These are phyloP conservation scores for Piezodorus guildinii DNA, from an alignment of 1,140 invertebrate genomes.

Conservation along the genomic window DNA sequence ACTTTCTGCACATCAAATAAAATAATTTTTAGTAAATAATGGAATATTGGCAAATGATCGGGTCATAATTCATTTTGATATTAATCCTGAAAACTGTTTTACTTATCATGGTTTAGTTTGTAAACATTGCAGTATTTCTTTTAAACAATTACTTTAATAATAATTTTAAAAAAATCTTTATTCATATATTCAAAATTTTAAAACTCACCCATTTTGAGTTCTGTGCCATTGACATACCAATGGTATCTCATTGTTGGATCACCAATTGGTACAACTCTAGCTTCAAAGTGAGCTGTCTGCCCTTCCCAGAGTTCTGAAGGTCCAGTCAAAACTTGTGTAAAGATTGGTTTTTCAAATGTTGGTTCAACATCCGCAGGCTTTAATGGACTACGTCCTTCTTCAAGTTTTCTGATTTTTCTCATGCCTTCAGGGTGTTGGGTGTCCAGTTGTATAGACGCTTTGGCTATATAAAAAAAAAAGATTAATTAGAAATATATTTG, in stretches of 20 bases:
- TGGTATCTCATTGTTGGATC: conserved; percentile 81
- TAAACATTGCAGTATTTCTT: no score
- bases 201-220: conserved; percentile 69
- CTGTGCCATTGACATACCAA: conserved; percentile 89
- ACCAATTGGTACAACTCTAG: conserved; percentile 87
- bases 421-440: conserved; percentile 91
- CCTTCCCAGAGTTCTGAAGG: conserved; percentile 88
- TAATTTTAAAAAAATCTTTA: no score
- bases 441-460: conserved; percentile 79
- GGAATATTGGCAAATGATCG: no score
- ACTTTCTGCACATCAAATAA: no score
- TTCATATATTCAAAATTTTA: no score
- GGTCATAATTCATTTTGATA: no score
- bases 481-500: neutral
- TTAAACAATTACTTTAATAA: no score
- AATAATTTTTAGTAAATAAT: no score
- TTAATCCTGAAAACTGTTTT: no score
- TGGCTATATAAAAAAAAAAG: conserved; percentile 45
- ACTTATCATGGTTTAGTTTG: no score
- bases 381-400: conserved; percentile 53
- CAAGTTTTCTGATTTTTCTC: conserved; percentile 82
- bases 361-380: conserved; percentile 59
- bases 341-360: conserved; percentile 83
- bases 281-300: conserved; percentile 91
- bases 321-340: conserved; percentile 76